These are phyloP conservation scores for Periparus ater DNA, from an alignment of 2,797 vertebrate species.

Conservation along the genomic window DNA sequence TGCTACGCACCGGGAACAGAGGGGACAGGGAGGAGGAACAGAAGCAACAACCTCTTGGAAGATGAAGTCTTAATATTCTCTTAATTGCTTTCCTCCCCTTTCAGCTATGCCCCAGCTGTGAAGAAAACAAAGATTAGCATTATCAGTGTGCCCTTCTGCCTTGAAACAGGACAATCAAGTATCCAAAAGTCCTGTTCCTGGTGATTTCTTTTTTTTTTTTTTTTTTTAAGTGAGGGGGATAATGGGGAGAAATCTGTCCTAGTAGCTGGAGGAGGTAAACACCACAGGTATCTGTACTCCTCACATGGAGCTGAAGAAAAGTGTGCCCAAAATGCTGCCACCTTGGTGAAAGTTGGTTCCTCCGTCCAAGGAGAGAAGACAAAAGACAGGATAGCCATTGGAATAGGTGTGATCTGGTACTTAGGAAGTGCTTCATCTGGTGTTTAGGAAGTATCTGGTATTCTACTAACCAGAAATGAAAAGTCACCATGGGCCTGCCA, in stretches of 20 bases:
- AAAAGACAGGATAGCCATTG: background rate
- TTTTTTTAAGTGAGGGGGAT: background rate
- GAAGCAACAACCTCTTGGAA: conserved; percentile 37
- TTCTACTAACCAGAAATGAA: background rate
- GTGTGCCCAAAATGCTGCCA: background rate
- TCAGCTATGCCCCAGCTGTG: conserved; percentile 25
- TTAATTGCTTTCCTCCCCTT: conserved; percentile 55
- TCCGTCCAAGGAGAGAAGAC: background rate
- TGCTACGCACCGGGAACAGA: background rate
- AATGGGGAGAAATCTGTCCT: background rate
- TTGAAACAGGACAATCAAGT: background rate
- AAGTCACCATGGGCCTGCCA: background rate
- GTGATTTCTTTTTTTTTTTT: background rate
- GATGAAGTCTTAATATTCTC: conserved; percentile 61
- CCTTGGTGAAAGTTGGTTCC: background rate
- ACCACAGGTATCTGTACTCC: background rate
- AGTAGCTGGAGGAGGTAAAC: background rate
- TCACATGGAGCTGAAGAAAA: background rate
- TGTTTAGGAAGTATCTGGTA: background rate
- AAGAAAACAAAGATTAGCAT: conserved; percentile 46
- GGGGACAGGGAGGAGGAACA: conserved; percentile 46
- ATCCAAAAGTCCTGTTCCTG: conserved; percentile 1
- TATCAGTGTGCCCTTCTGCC: conserved; percentile 33
- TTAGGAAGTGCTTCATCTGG: background rate
- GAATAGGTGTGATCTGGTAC: background rate